Evolutionary conservation across 2,113 vertebrate species (phyloP).

Genomic region (Tichodroma muraria): DNA sequence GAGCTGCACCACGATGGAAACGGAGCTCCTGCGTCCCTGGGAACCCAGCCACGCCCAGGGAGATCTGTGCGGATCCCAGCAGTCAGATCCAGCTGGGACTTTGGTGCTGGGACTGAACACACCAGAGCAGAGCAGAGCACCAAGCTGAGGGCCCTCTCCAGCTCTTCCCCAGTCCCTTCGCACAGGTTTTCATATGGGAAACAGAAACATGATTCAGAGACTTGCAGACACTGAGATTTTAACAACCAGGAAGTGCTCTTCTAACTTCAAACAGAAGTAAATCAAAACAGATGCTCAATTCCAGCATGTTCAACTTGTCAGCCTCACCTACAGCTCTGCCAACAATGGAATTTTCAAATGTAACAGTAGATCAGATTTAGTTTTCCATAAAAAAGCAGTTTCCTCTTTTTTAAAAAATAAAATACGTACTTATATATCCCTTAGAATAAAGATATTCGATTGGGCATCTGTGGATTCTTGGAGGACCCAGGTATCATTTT

Average conservation of each 20-base stretch:
- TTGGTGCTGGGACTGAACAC: not conserved
- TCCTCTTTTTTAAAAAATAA: not conserved
- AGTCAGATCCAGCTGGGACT: not conserved
- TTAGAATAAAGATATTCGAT: not conserved
- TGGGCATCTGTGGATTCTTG: not conserved
- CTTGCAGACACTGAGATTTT: not conserved
- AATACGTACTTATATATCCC: not conserved
- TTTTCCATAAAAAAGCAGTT: not conserved
- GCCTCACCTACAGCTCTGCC: not conserved
- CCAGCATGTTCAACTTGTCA: not conserved
- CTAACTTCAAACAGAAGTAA: not conserved
- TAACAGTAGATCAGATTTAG: not conserved
- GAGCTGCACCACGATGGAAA: not conserved
- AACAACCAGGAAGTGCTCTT: not conserved
- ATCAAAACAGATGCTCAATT: not conserved
- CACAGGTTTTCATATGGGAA: accelerated
- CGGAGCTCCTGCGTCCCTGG: not conserved
- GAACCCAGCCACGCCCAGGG: accelerated
- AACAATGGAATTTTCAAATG: not conserved
- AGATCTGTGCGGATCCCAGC: accelerated
- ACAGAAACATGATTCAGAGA: not conserved
- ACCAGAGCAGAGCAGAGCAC: no score
- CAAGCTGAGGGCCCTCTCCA: accelerated
- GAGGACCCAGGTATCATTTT: not conserved
- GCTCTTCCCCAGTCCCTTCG: not conserved